Conservation (phyloP, 2,797 vertebrate species). For the Cyclopterus lumpus region DNA sequence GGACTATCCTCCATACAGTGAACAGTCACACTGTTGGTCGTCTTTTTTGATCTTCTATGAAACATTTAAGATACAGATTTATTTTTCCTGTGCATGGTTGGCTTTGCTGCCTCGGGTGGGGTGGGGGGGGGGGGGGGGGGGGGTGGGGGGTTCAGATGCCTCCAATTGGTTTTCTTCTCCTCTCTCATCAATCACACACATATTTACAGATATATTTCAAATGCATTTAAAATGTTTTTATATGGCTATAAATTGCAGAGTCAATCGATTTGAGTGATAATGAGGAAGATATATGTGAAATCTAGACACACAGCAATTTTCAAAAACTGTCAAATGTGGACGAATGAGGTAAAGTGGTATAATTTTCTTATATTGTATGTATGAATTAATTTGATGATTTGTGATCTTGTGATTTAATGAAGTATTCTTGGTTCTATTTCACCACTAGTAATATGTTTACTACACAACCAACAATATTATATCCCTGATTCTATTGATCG, state of each 20-base stretch:
- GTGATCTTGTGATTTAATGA: neutral
- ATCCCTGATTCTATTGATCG: neutral
- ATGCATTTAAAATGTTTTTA: neutral
- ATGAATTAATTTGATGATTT: neutral
- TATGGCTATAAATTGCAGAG: neutral
- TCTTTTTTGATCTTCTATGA: neutral
- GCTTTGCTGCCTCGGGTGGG: neutral
- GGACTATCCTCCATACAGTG: constrained; percentile 15
- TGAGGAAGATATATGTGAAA: neutral
- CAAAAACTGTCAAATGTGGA: too few species aligned
- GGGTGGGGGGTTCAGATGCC: neutral
- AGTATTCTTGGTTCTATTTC: neutral
- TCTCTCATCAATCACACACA: neutral
- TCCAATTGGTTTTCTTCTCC: neutral
- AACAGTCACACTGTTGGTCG: neutral
- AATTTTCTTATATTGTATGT: neutral
- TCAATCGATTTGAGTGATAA: neutral
- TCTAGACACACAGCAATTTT: too few species aligned
- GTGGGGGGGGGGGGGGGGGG: too few species aligned
- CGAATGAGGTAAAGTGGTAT: too few species aligned
- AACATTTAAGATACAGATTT: too few species aligned
- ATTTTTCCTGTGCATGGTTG: neutral
- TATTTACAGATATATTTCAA: neutral
- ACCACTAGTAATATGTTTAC: neutral
- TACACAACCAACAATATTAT: neutral